A percentile compares a stretch with the other conserved stretches of the same genome.
Conservation (phyloP, 2,888 invertebrate genomes). For the Sphecodes monilicornis region DNA sequence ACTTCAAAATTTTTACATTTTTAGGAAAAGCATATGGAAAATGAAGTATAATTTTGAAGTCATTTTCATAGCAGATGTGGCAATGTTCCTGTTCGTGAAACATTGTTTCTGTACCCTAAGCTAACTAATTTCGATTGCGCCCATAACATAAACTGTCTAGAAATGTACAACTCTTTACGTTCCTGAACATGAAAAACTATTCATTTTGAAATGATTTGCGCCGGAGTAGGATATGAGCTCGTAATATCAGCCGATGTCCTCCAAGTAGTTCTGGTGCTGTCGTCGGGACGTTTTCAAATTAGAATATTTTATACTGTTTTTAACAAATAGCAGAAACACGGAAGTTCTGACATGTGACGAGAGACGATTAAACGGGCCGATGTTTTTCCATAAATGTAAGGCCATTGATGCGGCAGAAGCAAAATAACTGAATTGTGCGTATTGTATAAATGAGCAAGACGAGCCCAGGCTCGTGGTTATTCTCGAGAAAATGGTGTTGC, state of each 20-base stretch:
- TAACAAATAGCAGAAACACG: slow-evolving; percentile 7
- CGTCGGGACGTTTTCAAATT: background rate
- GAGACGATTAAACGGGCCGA: background rate
- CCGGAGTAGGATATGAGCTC: background rate
- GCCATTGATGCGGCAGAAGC: background rate
- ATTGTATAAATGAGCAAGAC: background rate
- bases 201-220: background rate
- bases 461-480: no score
- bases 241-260: background rate
- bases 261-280: background rate
- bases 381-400: slow-evolving; percentile 36
- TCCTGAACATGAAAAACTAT: background rate
- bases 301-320: slow-evolving; percentile 13
- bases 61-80: background rate
- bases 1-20: background rate
- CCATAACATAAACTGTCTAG: no score
- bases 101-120: no score
- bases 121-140: no score
- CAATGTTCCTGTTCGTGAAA: no score
- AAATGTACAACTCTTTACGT: no score
- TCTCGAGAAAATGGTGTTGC: background rate
- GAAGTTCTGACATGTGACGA: slow-evolving; percentile 20
- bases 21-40: background rate
- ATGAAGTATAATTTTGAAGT: background rate
- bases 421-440: background rate